Conservation (phyloP, 1,140 invertebrate genomes). For the Zaprionus africanus region DNA sequence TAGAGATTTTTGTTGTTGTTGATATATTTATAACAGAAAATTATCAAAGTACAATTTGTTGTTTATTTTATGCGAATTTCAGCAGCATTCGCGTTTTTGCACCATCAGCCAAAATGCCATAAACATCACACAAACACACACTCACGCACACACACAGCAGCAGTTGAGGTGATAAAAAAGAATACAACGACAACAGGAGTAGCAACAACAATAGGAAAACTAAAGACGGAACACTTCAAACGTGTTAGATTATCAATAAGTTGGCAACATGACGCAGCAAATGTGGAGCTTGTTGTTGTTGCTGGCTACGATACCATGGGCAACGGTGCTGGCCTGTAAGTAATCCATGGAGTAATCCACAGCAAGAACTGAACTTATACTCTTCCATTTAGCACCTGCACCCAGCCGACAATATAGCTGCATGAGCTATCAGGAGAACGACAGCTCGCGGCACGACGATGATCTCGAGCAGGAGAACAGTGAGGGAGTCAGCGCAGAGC, state of each 20-base stretch:
- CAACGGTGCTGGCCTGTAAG: conserved; percentile 47
- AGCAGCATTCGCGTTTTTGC: conserved; percentile 31
- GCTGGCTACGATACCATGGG: conserved; percentile 44
- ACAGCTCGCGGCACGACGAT: conserved; percentile 67
- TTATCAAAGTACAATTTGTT: conserved; percentile 17
- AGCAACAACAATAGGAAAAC: neutral
- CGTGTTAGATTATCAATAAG: conserved; percentile 4
- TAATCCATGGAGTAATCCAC: conserved; percentile 3
- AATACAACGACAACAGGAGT: neutral
- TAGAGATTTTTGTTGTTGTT: conserved; percentile 9
- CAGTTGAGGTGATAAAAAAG: conserved; percentile 30
- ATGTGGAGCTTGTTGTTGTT: conserved; percentile 36
- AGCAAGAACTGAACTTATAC: neutral
- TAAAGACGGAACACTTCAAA: conserved; percentile 4
- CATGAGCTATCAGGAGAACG: conserved; percentile 77
- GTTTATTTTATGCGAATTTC: conserved; percentile 19
- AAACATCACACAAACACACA: conserved; percentile 22
- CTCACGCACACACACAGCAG: conserved; percentile 9
- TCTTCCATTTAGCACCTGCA: conserved; percentile 46
- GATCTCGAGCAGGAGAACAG: conserved; percentile 63
- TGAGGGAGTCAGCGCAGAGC: conserved; percentile 37
- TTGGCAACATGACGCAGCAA: conserved; percentile 49
- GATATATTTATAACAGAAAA: conserved; percentile 39
- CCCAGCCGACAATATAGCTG: conserved; percentile 68
- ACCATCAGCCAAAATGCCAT: conserved; percentile 58